Percentiles rank a stretch among this genome's conserved stretches.
Conservation (phyloP, 2,797 vertebrate genomes). For the Myiotriccus ornatus region DNA sequence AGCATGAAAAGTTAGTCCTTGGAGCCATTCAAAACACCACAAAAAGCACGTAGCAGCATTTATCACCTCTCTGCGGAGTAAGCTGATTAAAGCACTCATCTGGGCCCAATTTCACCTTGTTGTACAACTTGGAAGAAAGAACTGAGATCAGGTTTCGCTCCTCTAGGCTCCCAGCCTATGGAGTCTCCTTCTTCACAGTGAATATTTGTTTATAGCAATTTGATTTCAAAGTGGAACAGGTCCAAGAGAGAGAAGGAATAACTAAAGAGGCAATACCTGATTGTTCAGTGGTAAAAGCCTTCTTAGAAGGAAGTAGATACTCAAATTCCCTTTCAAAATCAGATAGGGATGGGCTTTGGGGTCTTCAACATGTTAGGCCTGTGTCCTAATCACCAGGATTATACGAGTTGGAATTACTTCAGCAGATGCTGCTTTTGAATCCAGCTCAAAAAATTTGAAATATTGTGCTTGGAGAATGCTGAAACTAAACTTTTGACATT, state of each 20-base stretch:
- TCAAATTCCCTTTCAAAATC: neutral
- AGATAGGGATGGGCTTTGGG: neutral
- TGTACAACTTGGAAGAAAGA: neutral
- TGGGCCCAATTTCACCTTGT: neutral
- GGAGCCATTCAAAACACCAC: neutral
- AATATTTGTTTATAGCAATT: neutral
- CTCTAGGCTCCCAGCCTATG: neutral
- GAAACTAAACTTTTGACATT: conserved; percentile 1
- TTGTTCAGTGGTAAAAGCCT: neutral
- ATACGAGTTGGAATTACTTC: neutral
- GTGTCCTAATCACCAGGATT: neutral
- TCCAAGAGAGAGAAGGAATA: neutral
- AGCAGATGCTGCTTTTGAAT: conserved; percentile 1
- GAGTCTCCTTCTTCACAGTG: neutral
- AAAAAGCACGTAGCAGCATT: neutral
- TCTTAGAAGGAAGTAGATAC: neutral
- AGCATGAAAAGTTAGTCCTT: neutral
- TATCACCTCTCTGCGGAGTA: neutral
- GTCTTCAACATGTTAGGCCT: neutral
- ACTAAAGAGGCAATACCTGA: neutral
- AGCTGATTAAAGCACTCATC: neutral
- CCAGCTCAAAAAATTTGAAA: neutral
- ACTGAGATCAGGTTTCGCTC: neutral
- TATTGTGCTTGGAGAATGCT: neutral
- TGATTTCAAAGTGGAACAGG: neutral